A percentile compares a stretch with the other conserved stretches of the same genome.
These are phyloP conservation scores for Amblyjoppa proteus DNA, from an alignment of 2,888 invertebrate species.

Conservation along the genomic window DNA sequence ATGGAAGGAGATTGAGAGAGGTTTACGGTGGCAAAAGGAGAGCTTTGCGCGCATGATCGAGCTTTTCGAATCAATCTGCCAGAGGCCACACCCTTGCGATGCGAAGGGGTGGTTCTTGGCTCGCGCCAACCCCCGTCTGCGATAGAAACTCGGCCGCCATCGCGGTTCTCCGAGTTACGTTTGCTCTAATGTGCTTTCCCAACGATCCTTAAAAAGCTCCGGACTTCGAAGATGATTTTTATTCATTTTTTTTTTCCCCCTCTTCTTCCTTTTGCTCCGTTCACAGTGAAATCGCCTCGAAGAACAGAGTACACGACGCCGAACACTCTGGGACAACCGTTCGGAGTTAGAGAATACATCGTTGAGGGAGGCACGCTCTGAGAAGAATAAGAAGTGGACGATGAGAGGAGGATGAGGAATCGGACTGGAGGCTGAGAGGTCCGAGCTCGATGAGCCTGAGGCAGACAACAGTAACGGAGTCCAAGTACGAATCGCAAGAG, in stretches of 20 bases:
- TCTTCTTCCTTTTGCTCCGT: not conserved
- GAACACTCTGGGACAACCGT: constrained; percentile 3
- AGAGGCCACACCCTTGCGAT: constrained; percentile 83
- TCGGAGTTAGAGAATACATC: not conserved
- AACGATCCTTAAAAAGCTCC: not conserved
- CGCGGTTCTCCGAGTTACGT: constrained; percentile 37
- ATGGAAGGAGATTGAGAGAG: not conserved
- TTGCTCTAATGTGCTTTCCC: constrained; percentile 33
- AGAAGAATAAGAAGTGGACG: constrained; percentile 32
- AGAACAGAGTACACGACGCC: constrained; percentile 8
- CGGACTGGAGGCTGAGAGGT: constrained; percentile 48
- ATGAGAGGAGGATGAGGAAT: constrained; percentile 24
- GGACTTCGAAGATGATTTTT: not conserved
- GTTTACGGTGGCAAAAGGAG: constrained; percentile 70
- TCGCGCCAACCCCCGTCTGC: constrained; percentile 49
- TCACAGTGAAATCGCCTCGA: not conserved
- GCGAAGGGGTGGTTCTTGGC: constrained; percentile 61
- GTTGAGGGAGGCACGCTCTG: constrained; percentile 4
- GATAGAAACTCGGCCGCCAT: constrained; percentile 64
- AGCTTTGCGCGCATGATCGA: constrained; percentile 79
- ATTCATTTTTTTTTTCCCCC: not conserved
- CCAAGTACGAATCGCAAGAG: constrained; percentile 30
- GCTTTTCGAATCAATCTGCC: constrained; percentile 83
- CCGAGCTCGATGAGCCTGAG: constrained; percentile 23
- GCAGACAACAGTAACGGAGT: constrained; percentile 9